These are phyloP conservation scores for Loripinus fragilis DNA, from an alignment of 2,888 invertebrate species.

Conservation along the genomic window DNA sequence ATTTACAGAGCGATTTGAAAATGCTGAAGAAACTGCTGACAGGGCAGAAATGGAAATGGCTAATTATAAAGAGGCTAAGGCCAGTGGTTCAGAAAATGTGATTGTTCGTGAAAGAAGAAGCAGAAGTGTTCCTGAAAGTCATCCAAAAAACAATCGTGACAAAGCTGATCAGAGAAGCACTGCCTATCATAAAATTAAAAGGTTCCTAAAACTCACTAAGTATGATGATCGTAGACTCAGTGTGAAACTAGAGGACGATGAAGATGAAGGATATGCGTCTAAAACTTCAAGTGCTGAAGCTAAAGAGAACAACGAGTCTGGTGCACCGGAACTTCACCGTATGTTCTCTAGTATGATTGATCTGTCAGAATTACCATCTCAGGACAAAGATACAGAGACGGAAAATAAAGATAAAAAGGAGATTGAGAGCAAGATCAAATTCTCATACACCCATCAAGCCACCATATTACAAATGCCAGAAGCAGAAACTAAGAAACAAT, in stretches of 20 bases:
- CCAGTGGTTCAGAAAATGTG: neutral
- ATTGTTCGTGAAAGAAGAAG: constrained; percentile 25
- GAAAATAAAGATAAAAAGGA: neutral
- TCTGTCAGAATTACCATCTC: constrained; percentile 51
- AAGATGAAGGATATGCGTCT: constrained; percentile 60
- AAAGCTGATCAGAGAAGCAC: constrained; percentile 28
- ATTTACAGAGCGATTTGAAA: constrained; percentile 21
- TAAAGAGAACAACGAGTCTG: constrained; percentile 42
- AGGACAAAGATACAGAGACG: neutral
- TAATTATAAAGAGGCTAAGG: constrained; percentile 37
- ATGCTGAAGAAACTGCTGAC: constrained; percentile 20
- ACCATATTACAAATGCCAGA: constrained; percentile 53
- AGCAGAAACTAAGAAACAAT: constrained; percentile 37
- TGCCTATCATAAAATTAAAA: constrained; percentile 48
- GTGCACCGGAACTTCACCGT: constrained; percentile 23
- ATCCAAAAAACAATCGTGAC: constrained; percentile 21
- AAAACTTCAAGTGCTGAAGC: constrained; percentile 59
- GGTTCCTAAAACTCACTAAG: constrained; percentile 48
- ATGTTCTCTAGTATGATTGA: constrained; percentile 53
- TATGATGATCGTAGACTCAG: constrained; percentile 24
- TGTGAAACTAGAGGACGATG: constrained; percentile 45
- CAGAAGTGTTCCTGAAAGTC: constrained; percentile 31
- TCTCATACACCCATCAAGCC: constrained; percentile 57
- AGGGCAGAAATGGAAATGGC: constrained; percentile 27
- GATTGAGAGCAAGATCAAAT: constrained; percentile 41